Evolutionary conservation across 1,140 invertebrate genomes (phyloP).

Genomic region (Cydia amplana): DNA sequence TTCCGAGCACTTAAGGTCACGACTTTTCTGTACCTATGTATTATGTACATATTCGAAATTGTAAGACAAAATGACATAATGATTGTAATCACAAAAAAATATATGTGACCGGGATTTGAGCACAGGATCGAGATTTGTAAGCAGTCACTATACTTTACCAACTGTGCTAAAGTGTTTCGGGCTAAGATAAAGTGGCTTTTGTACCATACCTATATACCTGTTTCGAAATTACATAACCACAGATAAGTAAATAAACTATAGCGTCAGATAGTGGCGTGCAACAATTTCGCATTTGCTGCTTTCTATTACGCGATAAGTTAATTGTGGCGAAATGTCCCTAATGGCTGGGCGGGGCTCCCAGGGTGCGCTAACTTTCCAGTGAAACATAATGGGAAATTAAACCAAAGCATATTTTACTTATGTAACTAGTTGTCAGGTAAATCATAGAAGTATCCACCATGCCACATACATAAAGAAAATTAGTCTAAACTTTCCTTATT

Average conservation of each 20-base stretch:
- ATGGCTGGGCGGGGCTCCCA: conserved; percentile 12
- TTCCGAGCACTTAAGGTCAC: not conserved
- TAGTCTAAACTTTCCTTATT: no score
- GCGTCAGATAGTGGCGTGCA: not conserved
- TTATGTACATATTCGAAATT: not conserved
- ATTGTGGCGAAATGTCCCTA: conserved; percentile 30
- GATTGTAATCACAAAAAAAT: no score
- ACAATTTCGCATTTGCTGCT: conserved; percentile 6
- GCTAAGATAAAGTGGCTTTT: no score
- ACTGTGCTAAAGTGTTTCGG: no score
- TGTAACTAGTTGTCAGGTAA: not conserved
- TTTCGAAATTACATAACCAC: not conserved
- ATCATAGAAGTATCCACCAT: not conserved
- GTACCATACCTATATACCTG: not conserved
- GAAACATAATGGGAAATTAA: not conserved
- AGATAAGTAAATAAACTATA: conserved; percentile 9
- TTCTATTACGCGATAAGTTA: conserved; percentile 25
- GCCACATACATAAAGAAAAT: not conserved
- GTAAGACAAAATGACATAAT: not conserved
- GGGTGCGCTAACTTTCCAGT: conserved; percentile 9
- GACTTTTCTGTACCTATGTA: not conserved
- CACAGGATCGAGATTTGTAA: no score
- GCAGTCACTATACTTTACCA: no score
- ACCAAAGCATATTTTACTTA: conserved; percentile 2
- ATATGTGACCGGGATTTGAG: no score